phyloP scores from a whole-genome alignment of 2,797 vertebrate genomes.

The Cebuella pygmaea region DNA sequence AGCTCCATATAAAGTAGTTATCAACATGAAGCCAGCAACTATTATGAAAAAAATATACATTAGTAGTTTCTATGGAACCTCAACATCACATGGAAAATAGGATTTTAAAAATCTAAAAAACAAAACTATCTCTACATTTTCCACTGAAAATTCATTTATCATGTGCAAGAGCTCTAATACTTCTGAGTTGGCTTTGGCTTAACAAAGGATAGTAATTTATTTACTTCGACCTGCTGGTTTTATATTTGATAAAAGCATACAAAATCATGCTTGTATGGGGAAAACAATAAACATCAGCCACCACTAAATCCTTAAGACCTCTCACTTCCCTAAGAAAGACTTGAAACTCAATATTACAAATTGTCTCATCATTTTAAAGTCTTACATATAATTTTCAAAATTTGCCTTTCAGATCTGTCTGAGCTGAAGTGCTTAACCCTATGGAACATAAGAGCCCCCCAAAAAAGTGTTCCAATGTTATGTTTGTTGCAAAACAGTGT shows the following conservation, averaged over 20 bases:
- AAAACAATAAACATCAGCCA: neutral
- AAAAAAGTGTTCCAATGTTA: conserved; percentile 58
- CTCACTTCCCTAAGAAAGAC: conserved; percentile 32
- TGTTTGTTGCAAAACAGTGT: conserved; percentile 73
- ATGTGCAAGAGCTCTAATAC: neutral
- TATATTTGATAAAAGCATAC: neutral
- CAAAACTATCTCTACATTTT: conserved; percentile 22
- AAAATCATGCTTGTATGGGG: neutral
- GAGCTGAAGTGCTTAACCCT: conserved; percentile 53
- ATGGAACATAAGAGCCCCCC: conserved; percentile 26
- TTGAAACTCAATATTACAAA: conserved; percentile 49
- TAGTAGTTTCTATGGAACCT: neutral
- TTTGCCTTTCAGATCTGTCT: conserved; percentile 63
- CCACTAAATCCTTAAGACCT: neutral
- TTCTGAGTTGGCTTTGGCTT: neutral
- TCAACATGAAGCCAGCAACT: conserved; percentile 99
- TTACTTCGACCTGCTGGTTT: neutral
- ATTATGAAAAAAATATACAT: conserved; percentile 42
- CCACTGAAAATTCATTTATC: conserved; percentile 49
- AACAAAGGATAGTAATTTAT: neutral
- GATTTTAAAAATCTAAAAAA: conserved; percentile 50
- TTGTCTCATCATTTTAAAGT: conserved; percentile 48
- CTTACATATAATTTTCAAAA: conserved; percentile 67
- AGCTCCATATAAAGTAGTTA: conserved; percentile 99
- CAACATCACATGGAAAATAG: neutral